Evolutionary conservation across 2,113 vertebrate genomes (phyloP).

Genomic region (Dascyllus trimaculatus): DNA sequence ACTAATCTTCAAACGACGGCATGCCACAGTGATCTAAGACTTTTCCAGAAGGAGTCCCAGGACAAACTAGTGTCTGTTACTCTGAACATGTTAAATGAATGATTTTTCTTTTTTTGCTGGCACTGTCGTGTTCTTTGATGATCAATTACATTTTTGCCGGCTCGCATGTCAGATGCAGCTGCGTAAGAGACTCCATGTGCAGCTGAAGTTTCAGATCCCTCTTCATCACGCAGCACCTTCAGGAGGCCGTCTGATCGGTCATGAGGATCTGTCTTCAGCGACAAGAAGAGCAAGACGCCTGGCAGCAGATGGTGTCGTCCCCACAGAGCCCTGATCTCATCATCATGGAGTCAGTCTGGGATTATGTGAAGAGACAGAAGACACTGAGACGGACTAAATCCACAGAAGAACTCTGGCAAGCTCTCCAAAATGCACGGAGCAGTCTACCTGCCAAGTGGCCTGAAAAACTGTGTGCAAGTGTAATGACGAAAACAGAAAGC

Average conservation of each 20-base stretch:
- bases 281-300: conserved; percentile 5
- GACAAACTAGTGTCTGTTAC: conserved; percentile 28
- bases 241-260: not conserved
- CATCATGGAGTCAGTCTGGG: conserved; percentile 26
- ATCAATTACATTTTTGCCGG: conserved; percentile 15
- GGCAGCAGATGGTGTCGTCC: conserved; percentile 8
- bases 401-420: not conserved
- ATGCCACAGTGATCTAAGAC: conserved; percentile 29
- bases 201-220: conserved; percentile 1
- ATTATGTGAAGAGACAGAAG: conserved; percentile 8
- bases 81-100: conserved; percentile 29
- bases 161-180: conserved; percentile 13
- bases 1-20: conserved; percentile 46
- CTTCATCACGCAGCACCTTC: not conserved
- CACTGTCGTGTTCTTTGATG: conserved; percentile 13
- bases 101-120: not conserved
- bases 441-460: not conserved
- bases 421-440: not conserved
- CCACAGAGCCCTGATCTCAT: conserved; percentile 6
- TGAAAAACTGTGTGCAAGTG: not conserved
- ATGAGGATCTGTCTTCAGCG: not conserved
- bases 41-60: conserved; percentile 25
- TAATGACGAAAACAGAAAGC: not conserved
- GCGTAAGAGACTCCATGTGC: not conserved
- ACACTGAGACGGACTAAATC: not conserved